phyloP scores from a whole-genome alignment of 2,888 invertebrate genomes.

The Lomographa bimaculata region DNA sequence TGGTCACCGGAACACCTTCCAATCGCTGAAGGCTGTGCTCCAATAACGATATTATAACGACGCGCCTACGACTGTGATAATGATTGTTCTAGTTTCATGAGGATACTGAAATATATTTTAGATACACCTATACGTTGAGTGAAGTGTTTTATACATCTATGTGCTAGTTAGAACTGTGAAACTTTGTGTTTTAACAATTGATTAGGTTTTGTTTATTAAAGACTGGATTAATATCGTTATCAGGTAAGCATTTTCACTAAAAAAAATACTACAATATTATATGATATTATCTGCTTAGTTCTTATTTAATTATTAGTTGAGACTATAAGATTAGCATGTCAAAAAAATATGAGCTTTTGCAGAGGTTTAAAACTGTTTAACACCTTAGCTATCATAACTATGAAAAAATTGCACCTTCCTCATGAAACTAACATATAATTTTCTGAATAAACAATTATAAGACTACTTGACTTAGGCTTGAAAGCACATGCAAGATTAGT shows the following conservation, averaged over 20 bases:
- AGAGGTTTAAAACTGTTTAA: too few species aligned
- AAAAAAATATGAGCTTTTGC: too few species aligned
- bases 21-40: conserved; percentile 45
- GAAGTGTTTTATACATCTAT: conserved; percentile 64
- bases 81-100: conserved; percentile 59
- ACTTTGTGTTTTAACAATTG: conserved; percentile 19
- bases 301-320: too few species aligned
- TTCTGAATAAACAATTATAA: too few species aligned
- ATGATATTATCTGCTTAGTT: too few species aligned
- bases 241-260: conserved; percentile 26
- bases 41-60: conserved; percentile 66
- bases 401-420: too few species aligned
- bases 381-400: too few species aligned
- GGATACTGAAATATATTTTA: conserved; percentile 67
- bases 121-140: conserved; percentile 58
- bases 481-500: too few species aligned
- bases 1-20: conserved; percentile 43
- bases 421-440: too few species aligned
- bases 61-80: conserved; percentile 71
- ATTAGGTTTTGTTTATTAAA: conserved; percentile 14
- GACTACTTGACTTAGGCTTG: too few species aligned
- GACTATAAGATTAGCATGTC: too few species aligned
- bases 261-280: too few species aligned
- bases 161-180: conserved; percentile 44
- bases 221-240: conserved; percentile 25